Conservation (phyloP, 1,140 invertebrate species). For the Penaeus japonicus region DNA sequence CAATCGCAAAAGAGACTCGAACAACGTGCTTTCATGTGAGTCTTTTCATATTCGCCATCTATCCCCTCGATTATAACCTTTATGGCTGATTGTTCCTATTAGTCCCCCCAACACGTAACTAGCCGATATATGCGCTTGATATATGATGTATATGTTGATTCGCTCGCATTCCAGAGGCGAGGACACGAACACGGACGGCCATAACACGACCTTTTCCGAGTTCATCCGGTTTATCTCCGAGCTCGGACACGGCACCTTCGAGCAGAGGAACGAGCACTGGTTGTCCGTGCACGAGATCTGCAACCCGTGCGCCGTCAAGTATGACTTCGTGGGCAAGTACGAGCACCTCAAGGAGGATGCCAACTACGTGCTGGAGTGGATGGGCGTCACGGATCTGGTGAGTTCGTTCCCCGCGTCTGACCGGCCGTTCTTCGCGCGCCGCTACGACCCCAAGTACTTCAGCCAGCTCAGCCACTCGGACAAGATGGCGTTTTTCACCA, state of each 20-base stretch:
- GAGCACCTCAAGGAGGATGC: constrained; percentile 43
- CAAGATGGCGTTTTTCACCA: constrained; percentile 30
- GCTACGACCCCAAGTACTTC: constrained; percentile 41
- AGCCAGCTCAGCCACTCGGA: constrained; percentile 3
- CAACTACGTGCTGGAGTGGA: constrained; percentile 38
- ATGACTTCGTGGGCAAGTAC: constrained; percentile 52
- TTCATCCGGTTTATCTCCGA: constrained; percentile 50
- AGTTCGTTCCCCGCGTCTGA: not conserved
- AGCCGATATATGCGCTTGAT: too few relatives aligned
- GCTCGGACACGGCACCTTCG: constrained; percentile 7
- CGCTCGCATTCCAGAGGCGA: not conserved
- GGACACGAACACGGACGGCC: not conserved
- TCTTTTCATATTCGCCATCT: too few relatives aligned
- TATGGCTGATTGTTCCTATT: too few relatives aligned
- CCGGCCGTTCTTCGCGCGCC: constrained; percentile 17
- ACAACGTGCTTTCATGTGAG: too few relatives aligned
- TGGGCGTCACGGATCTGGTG: constrained; percentile 15
- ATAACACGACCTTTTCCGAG: constrained; percentile 40
- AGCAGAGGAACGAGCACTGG: constrained; percentile 51
- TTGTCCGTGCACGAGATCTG: constrained; percentile 40
- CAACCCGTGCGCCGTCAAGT: constrained; percentile 41
- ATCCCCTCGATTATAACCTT: too few relatives aligned
- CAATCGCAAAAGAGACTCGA: too few relatives aligned
- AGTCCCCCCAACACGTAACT: too few relatives aligned
- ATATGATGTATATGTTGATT: too few relatives aligned